phyloP scores from a whole-genome alignment of 2,888 invertebrate genomes.

The Uloborus plumipes region DNA sequence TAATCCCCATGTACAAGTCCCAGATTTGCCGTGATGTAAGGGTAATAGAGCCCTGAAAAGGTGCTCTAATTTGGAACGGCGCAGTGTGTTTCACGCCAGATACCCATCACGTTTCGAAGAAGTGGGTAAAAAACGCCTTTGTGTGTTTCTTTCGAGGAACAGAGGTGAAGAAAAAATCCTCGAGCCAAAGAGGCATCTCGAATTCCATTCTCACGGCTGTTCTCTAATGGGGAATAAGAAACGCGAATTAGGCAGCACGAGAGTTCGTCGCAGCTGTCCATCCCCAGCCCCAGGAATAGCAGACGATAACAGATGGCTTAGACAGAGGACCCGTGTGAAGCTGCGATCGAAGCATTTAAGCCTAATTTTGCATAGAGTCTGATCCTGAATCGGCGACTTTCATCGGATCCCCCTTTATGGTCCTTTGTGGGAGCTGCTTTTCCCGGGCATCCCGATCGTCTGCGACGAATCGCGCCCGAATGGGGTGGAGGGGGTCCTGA shows the following conservation, averaged over 20 bases:
- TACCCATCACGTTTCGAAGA: constrained; percentile 45
- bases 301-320: constrained; percentile 50
- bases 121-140: constrained; percentile 45
- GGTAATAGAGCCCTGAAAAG: constrained; percentile 34
- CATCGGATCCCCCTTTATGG: constrained; percentile 54
- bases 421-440: constrained; percentile 50
- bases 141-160: constrained; percentile 25
- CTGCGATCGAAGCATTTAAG: constrained; percentile 46
- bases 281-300: constrained; percentile 44
- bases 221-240: constrained; percentile 55
- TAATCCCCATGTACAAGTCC: no score
- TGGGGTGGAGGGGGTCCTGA: constrained; percentile 49
- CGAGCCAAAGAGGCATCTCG: constrained; percentile 50
- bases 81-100: constrained; percentile 52
- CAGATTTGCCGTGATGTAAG: constrained; percentile 4
- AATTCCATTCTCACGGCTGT: constrained; percentile 62
- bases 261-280: constrained; percentile 41
- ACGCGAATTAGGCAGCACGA: constrained; percentile 50
- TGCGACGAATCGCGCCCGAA: constrained; percentile 54
- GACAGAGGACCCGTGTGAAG: constrained; percentile 59
- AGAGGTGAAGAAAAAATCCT: constrained; percentile 37
- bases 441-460: constrained; percentile 51
- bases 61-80: constrained; percentile 54
- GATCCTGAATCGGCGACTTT: constrained; percentile 58
- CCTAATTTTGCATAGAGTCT: constrained; percentile 60